Percentiles rank a stretch among this genome's conserved stretches.
These are phyloP conservation scores for Zosterops japonicus DNA, from an alignment of 2,113 vertebrate species.

Conservation along the genomic window DNA sequence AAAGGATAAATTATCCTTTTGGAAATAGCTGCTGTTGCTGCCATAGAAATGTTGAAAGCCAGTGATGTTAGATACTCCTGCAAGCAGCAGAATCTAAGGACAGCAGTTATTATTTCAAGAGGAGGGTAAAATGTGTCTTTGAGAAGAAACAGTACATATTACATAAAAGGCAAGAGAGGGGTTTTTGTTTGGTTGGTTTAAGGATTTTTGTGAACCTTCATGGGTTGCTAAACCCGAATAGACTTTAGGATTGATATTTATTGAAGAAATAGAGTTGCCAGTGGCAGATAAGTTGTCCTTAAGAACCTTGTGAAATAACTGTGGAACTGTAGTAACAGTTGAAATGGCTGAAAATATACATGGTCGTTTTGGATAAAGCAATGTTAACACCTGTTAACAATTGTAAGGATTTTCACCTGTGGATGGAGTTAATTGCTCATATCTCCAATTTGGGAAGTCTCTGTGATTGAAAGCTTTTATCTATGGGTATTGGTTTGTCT, in stretches of 20 bases:
- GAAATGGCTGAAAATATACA: not conserved
- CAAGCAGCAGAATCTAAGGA: not conserved
- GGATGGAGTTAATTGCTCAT: not conserved
- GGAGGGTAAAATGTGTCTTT: not conserved
- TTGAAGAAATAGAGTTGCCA: not conserved
- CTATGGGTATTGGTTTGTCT: not conserved
- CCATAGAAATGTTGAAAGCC: not conserved
- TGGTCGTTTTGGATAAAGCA: not conserved
- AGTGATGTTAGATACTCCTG: not conserved
- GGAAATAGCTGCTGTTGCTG: not conserved
- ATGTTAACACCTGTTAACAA: not conserved
- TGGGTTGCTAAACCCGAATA: not conserved
- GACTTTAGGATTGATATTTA: not conserved
- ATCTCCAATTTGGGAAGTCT: not conserved
- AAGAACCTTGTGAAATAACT: not conserved
- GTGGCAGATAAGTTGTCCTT: not conserved
- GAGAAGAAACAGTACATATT: not conserved
- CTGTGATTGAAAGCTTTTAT: not conserved
- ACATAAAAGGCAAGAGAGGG: not conserved
- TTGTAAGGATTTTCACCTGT: not conserved
- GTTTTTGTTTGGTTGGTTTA: not conserved
- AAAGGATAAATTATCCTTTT: not conserved
- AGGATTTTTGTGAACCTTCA: not conserved
- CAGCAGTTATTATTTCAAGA: not conserved
- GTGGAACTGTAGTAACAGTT: not conserved